phyloP scores from a whole-genome alignment of 2,113 vertebrate genomes.

The Hirundichthys speculiger region DNA sequence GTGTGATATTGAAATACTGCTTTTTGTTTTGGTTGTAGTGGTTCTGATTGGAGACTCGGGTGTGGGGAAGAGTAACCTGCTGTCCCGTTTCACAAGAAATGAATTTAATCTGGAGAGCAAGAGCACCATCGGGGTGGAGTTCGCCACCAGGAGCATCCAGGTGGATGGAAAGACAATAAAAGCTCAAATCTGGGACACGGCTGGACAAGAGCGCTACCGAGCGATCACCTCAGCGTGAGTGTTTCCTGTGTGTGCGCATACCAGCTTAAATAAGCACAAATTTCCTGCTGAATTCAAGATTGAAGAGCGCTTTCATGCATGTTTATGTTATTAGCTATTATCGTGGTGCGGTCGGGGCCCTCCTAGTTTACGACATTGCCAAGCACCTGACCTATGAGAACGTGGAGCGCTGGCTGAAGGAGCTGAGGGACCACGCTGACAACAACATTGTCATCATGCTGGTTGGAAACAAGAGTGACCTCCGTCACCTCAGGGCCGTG shows the following conservation, averaged over 20 bases:
- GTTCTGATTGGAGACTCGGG: constrained; percentile 94
- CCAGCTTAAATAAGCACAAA: background rate
- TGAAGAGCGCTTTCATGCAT: background rate
- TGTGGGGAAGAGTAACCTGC: constrained; percentile 96
- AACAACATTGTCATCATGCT: constrained; percentile 98
- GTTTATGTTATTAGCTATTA: constrained; percentile 85
- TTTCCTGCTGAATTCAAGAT: background rate
- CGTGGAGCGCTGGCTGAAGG: constrained; percentile 97
- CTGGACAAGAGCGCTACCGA: constrained; percentile 95
- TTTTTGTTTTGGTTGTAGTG: constrained; percentile 65
- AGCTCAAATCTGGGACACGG: constrained; percentile 98
- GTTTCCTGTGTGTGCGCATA: background rate
- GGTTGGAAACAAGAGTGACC: constrained; percentile 97
- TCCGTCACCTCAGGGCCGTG: constrained; percentile 93
- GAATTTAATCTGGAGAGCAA: constrained; percentile 99
- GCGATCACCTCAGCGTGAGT: constrained; percentile 97
- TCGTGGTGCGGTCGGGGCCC: constrained; percentile 91
- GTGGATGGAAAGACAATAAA: constrained; percentile 98
- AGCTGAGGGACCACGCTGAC: constrained; percentile 94
- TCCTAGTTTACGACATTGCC: constrained; percentile 96
- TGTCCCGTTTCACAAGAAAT: constrained; percentile 97
- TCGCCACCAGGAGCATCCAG: constrained; percentile 97
- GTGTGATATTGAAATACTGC: no score
- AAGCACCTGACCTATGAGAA: constrained; percentile 98
- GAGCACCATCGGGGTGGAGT: constrained; percentile 98